phyloP scores from a whole-genome alignment of 2,797 vertebrate genomes.

The Hippopotamyrus pictus region DNA sequence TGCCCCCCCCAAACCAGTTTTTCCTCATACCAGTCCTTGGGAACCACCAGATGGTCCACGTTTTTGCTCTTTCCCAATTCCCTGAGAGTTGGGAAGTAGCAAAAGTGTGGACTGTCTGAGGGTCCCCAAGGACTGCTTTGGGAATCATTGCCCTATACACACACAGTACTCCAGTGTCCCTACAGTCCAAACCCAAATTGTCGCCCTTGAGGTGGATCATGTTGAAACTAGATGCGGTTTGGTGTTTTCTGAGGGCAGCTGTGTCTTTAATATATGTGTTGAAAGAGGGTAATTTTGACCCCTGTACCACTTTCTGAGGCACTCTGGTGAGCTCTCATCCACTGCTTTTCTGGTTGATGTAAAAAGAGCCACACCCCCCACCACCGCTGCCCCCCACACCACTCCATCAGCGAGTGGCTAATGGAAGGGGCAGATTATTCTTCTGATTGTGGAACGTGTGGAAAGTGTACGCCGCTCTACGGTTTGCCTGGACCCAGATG shows the following conservation, averaged over 20 bases:
- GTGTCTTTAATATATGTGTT: background rate
- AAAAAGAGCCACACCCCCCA: background rate
- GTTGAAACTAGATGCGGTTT: background rate
- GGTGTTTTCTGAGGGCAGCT: background rate
- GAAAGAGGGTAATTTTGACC: background rate
- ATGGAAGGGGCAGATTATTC: slow-evolving; percentile 11
- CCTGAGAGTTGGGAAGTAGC: background rate
- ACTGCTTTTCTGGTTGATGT: background rate
- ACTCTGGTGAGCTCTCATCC: background rate
- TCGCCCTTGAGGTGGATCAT: background rate
- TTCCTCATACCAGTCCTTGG: background rate
- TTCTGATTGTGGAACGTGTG: slow-evolving; percentile 4
- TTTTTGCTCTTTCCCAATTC: background rate
- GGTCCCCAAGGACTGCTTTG: background rate
- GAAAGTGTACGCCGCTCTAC: background rate
- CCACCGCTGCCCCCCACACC: background rate
- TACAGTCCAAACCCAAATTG: background rate
- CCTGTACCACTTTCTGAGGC: background rate
- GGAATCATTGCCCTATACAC: background rate
- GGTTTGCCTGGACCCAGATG: slow-evolving; percentile 13
- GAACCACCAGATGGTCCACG: background rate
- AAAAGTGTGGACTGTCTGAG: background rate
- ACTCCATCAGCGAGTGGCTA: background rate
- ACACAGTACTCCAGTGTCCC: background rate
- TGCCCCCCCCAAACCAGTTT: background rate